Base-by-base conservation (phyloP, 2,888 invertebrate species). In the Girardia tigrina region DNA sequence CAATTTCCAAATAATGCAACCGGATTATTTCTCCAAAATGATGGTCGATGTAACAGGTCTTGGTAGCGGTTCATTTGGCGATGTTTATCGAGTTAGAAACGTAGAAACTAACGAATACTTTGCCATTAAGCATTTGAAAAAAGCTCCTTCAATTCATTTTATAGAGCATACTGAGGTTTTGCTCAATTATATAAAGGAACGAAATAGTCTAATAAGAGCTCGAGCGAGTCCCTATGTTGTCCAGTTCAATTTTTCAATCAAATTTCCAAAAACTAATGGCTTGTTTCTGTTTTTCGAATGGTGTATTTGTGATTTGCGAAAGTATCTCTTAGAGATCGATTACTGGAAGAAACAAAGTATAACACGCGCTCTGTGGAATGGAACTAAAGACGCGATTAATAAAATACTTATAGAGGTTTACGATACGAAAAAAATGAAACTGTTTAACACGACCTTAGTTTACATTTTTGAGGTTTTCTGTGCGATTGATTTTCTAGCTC, bases 201-300 rank as follows among this genome's bases (percentile, higher is more conserved):
- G 16, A 36, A 36, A 36, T 16, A 12, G 8, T 16, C 36, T 36
- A 36, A 36, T 36, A 36, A 8, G 16, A 36, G 36, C 36, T 12
- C 8, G 36, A 36, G 16, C 8, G 12, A 36, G 36, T 36, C 36
- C 36, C 12, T 36, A 36, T 36, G 36, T 36, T 16, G 36, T 36
- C 8, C 36, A 36, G 36, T 36, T 36, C 36, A 36, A 12, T 36
- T 36, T 16, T 16, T 36, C 36, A 12, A 16, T 16, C 36, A 36
- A 8, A 36, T 36, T 36, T 36, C 36, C 36, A 16, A 36, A 36
- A 8, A 16, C 16, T 36, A 12, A 8, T 36, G 36, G 36, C 8
- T 23, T 56, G n/a, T 56, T 56, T 56, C n/a, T 56, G n/a, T 56
- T 56, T n/a, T 56, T 56, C 56, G 56, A 56, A 16, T 56, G 56